Base-by-base conservation (phyloP, 1,140 invertebrate genomes). In the Lutraria rhynchaena region DNA sequence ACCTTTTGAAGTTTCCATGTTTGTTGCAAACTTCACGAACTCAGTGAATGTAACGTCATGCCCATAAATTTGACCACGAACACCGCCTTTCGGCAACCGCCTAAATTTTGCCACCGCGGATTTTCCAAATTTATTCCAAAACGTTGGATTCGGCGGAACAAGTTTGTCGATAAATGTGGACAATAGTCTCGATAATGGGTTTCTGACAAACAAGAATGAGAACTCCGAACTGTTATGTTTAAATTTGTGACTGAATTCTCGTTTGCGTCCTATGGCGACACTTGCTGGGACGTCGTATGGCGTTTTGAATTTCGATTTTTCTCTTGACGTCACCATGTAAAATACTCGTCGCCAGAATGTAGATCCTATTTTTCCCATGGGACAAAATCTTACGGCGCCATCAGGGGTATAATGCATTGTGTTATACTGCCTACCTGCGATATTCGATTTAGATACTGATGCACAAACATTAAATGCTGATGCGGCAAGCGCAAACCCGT, bases 271-370 rank as follows among this genome's bases (percentile, higher is more conserved):
- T 19, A 15, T 13, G 15, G 9, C 24, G 0, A 19, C 24, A 17
- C 24, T 22, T 22, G n/a, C 15, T 29, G n/a, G 71, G 13, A 75
- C 35, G 22, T 61, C 35, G 3, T 49, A 76, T 9, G 57, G 74
- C 13, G 15, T 24, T 19, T n/a, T 17, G 29, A 61, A 37, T 15
- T 71, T 71, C 0, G 53, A 13, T 9, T 3, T 15, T 19, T 60
- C 35, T 37, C 11, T 19, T 24, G 5, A 4, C 3, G 41, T 29
- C 9, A 76, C 22, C 13, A 63, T 61, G 24, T 49, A 46, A 46
- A 63, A 63, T 1, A 76, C 57, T 46, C 74, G 35, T 44, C 58
- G 60, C 60, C 57, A 76, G 31, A 76, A 76, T 49, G 74, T 76
- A n/a, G 58, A 27, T n/a, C 58, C 74, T 31, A 46, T 58, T 61